Evolutionary conservation across 2,797 vertebrate genomes (phyloP).

Genomic region (Morelia viridis): DNA sequence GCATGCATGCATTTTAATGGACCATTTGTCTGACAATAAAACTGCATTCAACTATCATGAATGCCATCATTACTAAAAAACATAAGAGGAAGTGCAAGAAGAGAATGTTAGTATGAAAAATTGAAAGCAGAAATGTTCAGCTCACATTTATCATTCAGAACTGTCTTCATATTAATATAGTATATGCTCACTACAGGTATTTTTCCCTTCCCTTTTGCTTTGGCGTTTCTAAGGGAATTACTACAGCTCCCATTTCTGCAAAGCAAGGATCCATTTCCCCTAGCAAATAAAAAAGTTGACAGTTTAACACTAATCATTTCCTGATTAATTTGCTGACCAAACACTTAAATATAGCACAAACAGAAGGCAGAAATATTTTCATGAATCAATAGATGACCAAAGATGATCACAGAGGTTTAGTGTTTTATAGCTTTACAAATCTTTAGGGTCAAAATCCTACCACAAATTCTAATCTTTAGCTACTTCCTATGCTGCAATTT

Average conservation of each 20-base stretch:
- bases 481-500: slow-evolving; percentile 11
- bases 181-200: slow-evolving; percentile 44
- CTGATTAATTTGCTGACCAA: slow-evolving; percentile 14
- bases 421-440: neutral
- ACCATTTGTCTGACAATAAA: slow-evolving; percentile 3
- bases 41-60: slow-evolving; percentile 30
- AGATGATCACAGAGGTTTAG: neutral
- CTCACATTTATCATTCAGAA: slow-evolving; percentile 38
- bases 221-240: slow-evolving; percentile 45
- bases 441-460: neutral
- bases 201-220: slow-evolving; percentile 34
- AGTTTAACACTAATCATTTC: slow-evolving; percentile 31
- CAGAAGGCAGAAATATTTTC: slow-evolving; percentile 20
- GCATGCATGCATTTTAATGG: neutral
- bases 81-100: slow-evolving; percentile 39
- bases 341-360: neutral
- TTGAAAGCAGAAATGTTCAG: slow-evolving; percentile 33
- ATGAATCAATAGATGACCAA: neutral
- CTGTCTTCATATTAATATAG: slow-evolving; percentile 53
- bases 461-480: neutral
- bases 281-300: slow-evolving; percentile 17
- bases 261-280: slow-evolving; percentile 23
- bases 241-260: slow-evolving; percentile 40
- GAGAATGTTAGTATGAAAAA: slow-evolving; percentile 1
- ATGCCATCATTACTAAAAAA: slow-evolving; percentile 43